A percentile compares a stretch with the other conserved stretches of the same genome.
Evolutionary conservation across 2,113 vertebrate genomes (phyloP).

Genomic region (Catharus bicknelli): DNA sequence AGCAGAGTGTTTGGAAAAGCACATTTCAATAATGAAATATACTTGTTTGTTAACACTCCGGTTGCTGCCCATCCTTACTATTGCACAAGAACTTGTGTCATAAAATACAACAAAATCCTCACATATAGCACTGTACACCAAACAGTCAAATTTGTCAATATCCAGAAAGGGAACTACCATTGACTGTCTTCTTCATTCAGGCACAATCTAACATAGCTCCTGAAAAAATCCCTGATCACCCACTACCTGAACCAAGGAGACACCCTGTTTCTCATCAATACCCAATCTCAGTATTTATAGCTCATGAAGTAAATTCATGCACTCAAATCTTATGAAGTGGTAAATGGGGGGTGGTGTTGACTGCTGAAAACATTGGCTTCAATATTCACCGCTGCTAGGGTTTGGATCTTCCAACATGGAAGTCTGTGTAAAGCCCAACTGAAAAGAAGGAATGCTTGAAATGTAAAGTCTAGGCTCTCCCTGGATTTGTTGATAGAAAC

Average conservation of each 20-base stretch:
- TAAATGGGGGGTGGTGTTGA: accelerated
- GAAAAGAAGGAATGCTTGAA: background rate
- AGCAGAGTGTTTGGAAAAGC: background rate
- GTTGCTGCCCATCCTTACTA: background rate
- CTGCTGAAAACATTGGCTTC: background rate
- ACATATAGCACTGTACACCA: background rate
- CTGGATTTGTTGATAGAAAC: background rate
- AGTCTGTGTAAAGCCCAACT: background rate
- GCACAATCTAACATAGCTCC: background rate
- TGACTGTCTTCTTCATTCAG: background rate
- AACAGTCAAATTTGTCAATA: background rate
- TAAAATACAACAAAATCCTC: background rate
- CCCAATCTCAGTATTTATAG: background rate
- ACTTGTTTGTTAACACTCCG: background rate
- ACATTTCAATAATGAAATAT: background rate
- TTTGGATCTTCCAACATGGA: background rate
- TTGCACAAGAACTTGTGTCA: background rate
- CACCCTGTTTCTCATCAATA: background rate
- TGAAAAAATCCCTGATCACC: background rate
- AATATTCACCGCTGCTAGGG: background rate
- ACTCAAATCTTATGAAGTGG: background rate
- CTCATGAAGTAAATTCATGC: background rate
- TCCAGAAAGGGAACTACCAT: accelerated
- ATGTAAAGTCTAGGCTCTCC: background rate
- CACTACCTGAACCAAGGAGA: background rate